Evolutionary conservation across 1,140 invertebrate species (phyloP), one percentile per base, ranked within the genome.

Genomic region (Pseudobourletiella spinata): DNA sequence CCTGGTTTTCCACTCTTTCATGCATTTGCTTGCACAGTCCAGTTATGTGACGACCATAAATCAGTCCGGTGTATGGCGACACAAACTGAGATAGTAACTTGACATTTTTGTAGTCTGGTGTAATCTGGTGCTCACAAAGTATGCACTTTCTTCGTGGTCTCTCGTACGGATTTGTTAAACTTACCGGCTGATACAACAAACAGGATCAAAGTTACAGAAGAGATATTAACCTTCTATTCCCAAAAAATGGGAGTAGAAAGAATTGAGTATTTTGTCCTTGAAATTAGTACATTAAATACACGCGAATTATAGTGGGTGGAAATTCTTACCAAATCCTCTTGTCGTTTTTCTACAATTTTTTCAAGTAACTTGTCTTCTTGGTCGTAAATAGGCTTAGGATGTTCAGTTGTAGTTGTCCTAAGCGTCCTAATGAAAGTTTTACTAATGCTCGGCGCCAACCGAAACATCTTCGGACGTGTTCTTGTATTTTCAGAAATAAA

Each of bases 11-110:
- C 11, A 48, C 50, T 6, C 50, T 24, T 28, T 54, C 25, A 8
- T 16, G 26, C 18, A 44, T 55, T 54, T 51, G 8, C 32, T 83
- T 81, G 73, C 91, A 95, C 2, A 93, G 76, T 3, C 89, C 89
- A 29, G 95, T 98, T 57, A 98, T 90, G 70, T 97, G 88, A 66
- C 85, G 80, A 0, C 88, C 88, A 76, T 97, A 98, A 59, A 95
- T 82, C 67, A 83, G 80, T 11, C 95, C 94, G 14, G 94, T 97
- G 70, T 87, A 91, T 0, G 88, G 84, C 44, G 93, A 97, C 72
- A 96, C 86, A 76, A 98, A 98, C 73, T 98, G 95, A 16, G 91
- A 95, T 1, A 98, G 74, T 4, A 98, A 74, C 57, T 87, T 83
- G 0, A 86, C 81, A 77, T 98, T 98, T 75, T 96, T 98, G 72